Evolutionary conservation across 2,888 invertebrate genomes (phyloP), one percentile per base, ranked within the genome.

Genomic region (Biston stratarius): DNA sequence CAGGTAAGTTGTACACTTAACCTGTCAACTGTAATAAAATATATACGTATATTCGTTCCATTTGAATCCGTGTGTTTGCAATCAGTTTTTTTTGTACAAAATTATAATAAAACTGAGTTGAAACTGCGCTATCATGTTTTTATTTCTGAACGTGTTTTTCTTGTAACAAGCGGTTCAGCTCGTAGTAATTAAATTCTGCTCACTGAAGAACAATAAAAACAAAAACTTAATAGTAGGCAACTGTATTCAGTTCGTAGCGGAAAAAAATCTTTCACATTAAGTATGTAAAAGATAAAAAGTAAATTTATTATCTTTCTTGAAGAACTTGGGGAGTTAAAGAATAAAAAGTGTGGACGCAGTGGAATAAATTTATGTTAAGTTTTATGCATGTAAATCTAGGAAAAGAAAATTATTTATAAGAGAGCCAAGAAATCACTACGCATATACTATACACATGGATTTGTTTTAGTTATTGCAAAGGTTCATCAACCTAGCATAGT

Each of bases 351-450:
- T 68, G 70, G 67, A 71, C 60, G 58, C 69, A 62, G 61, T 67
- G 61, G 67, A 71, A 73, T 69, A 73, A 72, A 74, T 73, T 76
- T 73, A 78, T 73, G 74, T 69, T 63, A 76, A 77, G 72, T 77
- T 76, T 77, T 74, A 74, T 77, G 77, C 73, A 77, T 74, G 70
- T 73, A 72, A 78, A 77, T 73, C 61, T 11, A 53, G 53, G 24
- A 24, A 56, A 67, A 70, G 64, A 61, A 60, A 71, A 71, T 73
- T 67, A 61, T 66, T 51, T 61, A 57, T 52, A 38, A 36, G 47
- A 44, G 61, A 42, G 33, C 55, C 47, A 44, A 36, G 56, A 56
- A 64, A 67, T 47, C 24, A 45, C 62, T 58, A 60, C 51, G 57
- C 49, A 60, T 36, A n/a, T n/a, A n/a, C n/a, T n/a, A n/a, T n/a